Evolutionary conservation across 2,888 invertebrate genomes (phyloP).

Genomic region (Rutpela maculata): DNA sequence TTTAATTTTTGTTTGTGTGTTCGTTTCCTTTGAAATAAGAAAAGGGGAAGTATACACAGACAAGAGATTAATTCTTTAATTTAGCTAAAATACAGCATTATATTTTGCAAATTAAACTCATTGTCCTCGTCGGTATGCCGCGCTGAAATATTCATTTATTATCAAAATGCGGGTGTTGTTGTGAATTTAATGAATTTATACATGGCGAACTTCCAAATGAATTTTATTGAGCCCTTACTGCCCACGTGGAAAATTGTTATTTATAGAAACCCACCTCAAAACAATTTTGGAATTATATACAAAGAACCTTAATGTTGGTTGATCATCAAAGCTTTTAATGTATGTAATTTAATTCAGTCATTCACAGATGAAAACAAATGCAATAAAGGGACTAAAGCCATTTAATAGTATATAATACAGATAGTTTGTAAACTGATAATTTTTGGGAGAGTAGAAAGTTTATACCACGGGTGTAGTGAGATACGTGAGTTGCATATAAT

Average conservation of each 20-base stretch:
- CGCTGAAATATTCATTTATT: conserved; percentile 42
- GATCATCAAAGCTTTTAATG: background rate
- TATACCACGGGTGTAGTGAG: too few relatives aligned
- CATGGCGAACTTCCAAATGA: conserved; percentile 33
- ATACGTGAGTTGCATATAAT: too few relatives aligned
- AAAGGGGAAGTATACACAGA: conserved; percentile 41
- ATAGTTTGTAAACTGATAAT: too few relatives aligned
- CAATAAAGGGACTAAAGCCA: background rate
- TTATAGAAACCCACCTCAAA: background rate
- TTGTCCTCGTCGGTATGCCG: conserved; percentile 43
- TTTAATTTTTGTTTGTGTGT: conserved; percentile 49
- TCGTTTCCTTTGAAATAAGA: conserved; percentile 39
- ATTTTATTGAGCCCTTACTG: conserved; percentile 32
- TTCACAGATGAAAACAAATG: background rate
- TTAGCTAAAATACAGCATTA: conserved; percentile 48
- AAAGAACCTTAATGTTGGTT: background rate
- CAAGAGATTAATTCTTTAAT: conserved; percentile 52
- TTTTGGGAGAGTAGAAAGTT: too few relatives aligned
- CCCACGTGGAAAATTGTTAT: conserved; percentile 29
- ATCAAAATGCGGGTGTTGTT: conserved; percentile 40
- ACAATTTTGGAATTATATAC: background rate
- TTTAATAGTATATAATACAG: too few relatives aligned
- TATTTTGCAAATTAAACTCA: conserved; percentile 54
- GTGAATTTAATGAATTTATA: conserved; percentile 42
- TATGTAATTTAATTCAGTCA: background rate